A percentile compares a stretch with the other conserved stretches of the same genome.
phyloP scores from a whole-genome alignment of 2,888 invertebrate genomes.

The Trissolcus brochymenae region DNA sequence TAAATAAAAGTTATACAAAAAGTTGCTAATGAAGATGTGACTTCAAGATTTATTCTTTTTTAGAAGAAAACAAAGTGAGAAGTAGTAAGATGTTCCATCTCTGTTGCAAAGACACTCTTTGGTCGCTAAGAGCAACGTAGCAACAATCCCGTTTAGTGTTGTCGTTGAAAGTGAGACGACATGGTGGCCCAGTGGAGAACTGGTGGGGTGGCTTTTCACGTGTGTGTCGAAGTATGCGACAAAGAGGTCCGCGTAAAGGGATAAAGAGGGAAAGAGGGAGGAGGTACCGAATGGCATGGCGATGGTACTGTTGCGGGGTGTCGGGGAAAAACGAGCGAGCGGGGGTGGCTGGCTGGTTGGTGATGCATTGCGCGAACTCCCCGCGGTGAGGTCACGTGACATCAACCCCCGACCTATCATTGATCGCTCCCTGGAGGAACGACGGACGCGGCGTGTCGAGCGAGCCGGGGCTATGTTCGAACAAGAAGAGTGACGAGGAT shows the following conservation, averaged over 20 bases:
- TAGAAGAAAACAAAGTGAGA: background rate
- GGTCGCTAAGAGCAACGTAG: conserved; percentile 67
- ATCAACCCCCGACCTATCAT: conserved; percentile 73
- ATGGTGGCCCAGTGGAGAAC: conserved; percentile 46
- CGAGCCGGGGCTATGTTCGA: conserved; percentile 39
- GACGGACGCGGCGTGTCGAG: conserved; percentile 67
- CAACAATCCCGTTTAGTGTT: conserved; percentile 71
- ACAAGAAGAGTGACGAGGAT: conserved; percentile 36
- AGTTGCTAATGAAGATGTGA: background rate
- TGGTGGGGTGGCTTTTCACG: conserved; percentile 51
- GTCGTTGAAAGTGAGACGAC: conserved; percentile 62
- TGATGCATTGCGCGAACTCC: conserved; percentile 76
- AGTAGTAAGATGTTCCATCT: conserved; percentile 14
- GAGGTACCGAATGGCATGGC: conserved; percentile 65
- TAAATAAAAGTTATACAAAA: background rate
- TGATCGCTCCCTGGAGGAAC: conserved; percentile 75
- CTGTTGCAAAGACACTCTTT: conserved; percentile 65
- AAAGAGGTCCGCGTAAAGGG: conserved; percentile 34
- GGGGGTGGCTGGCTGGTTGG: conserved; percentile 70
- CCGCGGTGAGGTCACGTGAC: conserved; percentile 74
- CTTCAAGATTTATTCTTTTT: background rate
- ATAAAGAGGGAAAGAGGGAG: conserved; percentile 61
- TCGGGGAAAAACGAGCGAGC: conserved; percentile 61
- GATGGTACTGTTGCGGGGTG: conserved; percentile 70
- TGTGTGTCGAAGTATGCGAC: conserved; percentile 43